phyloP scores from a whole-genome alignment of 1,140 invertebrate species.

The Drosophila bocki region DNA sequence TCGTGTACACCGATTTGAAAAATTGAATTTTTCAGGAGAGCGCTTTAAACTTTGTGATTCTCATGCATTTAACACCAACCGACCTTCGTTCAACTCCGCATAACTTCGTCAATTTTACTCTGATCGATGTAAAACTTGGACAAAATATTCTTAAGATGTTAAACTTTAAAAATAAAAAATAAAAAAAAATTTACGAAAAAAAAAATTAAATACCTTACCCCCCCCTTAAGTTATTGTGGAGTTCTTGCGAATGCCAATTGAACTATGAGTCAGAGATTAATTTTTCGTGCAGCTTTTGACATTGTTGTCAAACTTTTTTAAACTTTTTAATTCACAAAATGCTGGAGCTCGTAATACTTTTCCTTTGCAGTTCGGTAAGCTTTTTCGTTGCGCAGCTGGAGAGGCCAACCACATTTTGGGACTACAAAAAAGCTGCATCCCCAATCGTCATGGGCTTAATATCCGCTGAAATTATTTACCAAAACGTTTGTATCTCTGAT shows the following conservation, averaged over 20 bases:
- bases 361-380: conserved; percentile 20
- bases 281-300: neutral
- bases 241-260: neutral
- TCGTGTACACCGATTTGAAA: no score
- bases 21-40: no score
- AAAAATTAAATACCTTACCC: no score
- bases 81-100: no score
- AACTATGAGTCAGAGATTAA: neutral
- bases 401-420: conserved; percentile 5
- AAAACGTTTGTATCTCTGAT: conserved; percentile 20
- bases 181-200: no score
- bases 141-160: no score
- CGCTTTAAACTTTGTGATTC: no score
- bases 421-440: neutral
- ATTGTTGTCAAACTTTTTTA: neutral
- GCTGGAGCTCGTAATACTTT: conserved; percentile 28
- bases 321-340: conserved; percentile 12
- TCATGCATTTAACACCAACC: no score
- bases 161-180: no score
- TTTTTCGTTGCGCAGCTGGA: conserved; percentile 40
- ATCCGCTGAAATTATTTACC: conserved; percentile 20
- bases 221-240: no score
- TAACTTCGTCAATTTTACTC: no score
- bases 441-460: conserved; percentile 17
- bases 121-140: no score